phyloP scores from a whole-genome alignment of 1,140 invertebrate species.

The Chelonus insularis region DNA sequence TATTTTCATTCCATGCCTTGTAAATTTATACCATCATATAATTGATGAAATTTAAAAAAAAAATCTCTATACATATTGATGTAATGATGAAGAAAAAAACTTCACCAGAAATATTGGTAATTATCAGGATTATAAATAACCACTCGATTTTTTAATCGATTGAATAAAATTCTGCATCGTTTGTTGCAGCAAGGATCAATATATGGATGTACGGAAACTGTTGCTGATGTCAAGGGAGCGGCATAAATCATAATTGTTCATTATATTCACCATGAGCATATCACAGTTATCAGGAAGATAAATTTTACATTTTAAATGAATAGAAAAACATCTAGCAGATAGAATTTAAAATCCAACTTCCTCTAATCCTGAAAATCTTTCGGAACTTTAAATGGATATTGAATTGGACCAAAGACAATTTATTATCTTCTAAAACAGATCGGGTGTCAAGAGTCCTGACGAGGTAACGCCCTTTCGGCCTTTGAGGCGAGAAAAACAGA shows the following conservation, averaged over 20 bases:
- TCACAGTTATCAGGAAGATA: not conserved
- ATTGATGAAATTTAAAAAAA: too few species aligned
- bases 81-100: too few species aligned
- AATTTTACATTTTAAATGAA: too few species aligned
- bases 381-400: not conserved
- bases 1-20: too few species aligned
- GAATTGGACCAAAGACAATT: not conserved
- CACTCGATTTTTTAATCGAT: not conserved
- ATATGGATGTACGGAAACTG: constrained; percentile 25
- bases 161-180: constrained; percentile 20
- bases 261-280: constrained; percentile 11
- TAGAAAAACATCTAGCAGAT: too few species aligned
- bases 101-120: constrained; percentile 14
- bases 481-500: constrained; percentile 8
- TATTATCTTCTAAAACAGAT: not conserved
- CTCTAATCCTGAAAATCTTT: too few species aligned
- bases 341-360: too few species aligned
- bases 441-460: not conserved
- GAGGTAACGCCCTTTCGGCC: not conserved
- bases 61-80: too few species aligned
- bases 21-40: too few species aligned
- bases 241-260: constrained; percentile 35
- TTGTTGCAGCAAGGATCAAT: constrained; percentile 22
- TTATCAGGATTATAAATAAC: constrained; percentile 18
- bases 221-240: constrained; percentile 19